Evolutionary conservation across 2,113 vertebrate species (phyloP).

Genomic region (Scomber colias): DNA sequence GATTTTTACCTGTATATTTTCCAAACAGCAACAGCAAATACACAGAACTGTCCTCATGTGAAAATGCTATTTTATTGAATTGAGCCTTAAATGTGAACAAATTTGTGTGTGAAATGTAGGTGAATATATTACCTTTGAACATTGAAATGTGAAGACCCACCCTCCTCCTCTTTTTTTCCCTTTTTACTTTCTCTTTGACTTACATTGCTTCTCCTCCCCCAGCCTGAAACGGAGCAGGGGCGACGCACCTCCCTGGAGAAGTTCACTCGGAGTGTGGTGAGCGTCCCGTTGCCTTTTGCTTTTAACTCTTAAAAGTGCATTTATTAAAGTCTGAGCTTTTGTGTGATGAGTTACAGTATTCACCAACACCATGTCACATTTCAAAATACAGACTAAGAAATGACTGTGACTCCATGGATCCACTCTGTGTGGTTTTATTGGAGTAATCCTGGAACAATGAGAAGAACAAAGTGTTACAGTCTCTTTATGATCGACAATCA

Average conservation of each 20-base stretch:
- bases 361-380: neutral
- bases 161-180: too few species aligned
- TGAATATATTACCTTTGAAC: neutral
- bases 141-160: neutral
- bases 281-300: constrained; percentile 64
- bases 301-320: neutral
- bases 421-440: neutral
- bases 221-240: constrained; percentile 97
- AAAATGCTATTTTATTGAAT: too few species aligned
- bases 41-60: neutral
- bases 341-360: neutral
- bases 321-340: neutral
- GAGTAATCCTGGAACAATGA: neutral
- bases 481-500: neutral
- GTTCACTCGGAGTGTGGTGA: constrained; percentile 98
- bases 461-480: neutral
- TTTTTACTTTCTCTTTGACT: constrained; percentile 9
- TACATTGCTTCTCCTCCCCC: constrained; percentile 52
- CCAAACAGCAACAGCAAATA: neutral
- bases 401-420: neutral
- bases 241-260: constrained; percentile 99
- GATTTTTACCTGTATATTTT: neutral
- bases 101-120: neutral
- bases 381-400: neutral
- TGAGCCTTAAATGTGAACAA: neutral